phyloP scores from a whole-genome alignment of 2,113 vertebrate genomes.

The Neolamprologus sp. region DNA sequence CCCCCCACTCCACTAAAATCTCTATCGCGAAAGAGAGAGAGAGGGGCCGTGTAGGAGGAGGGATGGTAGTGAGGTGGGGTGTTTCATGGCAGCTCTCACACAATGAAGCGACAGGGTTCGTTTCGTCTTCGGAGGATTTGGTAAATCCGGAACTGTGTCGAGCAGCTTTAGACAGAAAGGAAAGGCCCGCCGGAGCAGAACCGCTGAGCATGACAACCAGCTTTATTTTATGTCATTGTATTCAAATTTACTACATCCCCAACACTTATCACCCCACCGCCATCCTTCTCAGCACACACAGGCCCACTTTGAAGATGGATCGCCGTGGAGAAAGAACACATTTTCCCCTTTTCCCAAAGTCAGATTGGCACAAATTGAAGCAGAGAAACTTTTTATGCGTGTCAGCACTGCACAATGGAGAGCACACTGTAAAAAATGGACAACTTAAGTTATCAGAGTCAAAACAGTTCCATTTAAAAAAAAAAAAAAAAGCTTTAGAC shows the following conservation, averaged over 20 bases:
- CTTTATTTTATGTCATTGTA: slow-evolving; percentile 66
- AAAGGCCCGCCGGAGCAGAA: slow-evolving; percentile 56
- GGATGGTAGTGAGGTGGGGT: not conserved
- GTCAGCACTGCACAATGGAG: not conserved
- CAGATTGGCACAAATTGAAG: slow-evolving; percentile 50
- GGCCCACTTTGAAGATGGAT: slow-evolving; percentile 52
- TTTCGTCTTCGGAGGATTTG: slow-evolving; percentile 60
- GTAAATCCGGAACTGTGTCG: slow-evolving; percentile 67
- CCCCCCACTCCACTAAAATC: not conserved
- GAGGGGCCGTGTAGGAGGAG: not conserved
- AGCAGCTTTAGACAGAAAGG: slow-evolving; percentile 61
- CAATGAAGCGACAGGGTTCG: slow-evolving; percentile 58
- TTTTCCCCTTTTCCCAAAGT: slow-evolving; percentile 39
- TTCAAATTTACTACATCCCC: slow-evolving; percentile 60
- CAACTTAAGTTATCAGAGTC: not conserved
- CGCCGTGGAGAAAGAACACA: slow-evolving; percentile 40
- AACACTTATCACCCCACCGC: slow-evolving; percentile 40
- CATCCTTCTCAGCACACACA: slow-evolving; percentile 6
- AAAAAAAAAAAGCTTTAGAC: not conserved
- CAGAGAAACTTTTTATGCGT: slow-evolving; percentile 30
- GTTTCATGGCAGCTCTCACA: slow-evolving; percentile 29
- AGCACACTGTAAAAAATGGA: slow-evolving; percentile 19
- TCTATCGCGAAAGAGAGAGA: not conserved
- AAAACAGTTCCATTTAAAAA: not conserved
- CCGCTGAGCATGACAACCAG: slow-evolving; percentile 55